phyloP scores from a whole-genome alignment of 2,888 invertebrate genomes.

The Pyralis farinalis region DNA sequence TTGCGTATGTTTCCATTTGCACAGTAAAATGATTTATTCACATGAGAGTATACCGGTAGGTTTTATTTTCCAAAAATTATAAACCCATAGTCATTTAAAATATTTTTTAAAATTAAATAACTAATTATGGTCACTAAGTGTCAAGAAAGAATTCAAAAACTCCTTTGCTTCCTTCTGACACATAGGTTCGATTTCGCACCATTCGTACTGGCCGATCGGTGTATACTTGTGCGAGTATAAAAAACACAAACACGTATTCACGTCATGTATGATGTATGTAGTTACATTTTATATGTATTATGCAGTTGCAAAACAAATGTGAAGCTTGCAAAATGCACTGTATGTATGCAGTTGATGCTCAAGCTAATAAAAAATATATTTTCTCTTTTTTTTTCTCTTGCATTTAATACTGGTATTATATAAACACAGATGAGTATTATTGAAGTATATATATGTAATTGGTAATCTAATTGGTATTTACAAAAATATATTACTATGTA shows the following conservation, averaged over 20 bases:
- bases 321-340: constrained; percentile 56
- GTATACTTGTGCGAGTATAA: constrained; percentile 5
- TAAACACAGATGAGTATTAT: constrained; percentile 1
- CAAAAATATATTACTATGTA: not conserved
- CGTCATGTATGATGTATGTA: constrained; percentile 16
- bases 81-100: too few species aligned
- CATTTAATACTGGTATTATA: not conserved
- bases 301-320: constrained; percentile 27
- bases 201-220: constrained; percentile 9
- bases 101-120: too few species aligned
- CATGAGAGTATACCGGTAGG: too few species aligned
- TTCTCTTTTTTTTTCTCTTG: constrained; percentile 12
- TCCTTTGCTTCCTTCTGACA: too few species aligned
- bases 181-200: too few species aligned
- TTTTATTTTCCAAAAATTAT: too few species aligned
- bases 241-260: constrained; percentile 17
- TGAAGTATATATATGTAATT: constrained; percentile 15
- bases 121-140: too few species aligned
- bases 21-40: too few species aligned
- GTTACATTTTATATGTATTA: constrained; percentile 10
- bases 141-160: too few species aligned
- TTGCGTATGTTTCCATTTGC: too few species aligned
- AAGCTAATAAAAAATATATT: constrained; percentile 39
- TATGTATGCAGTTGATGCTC: constrained; percentile 42
- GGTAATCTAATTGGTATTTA: constrained; percentile 3